Conservation (phyloP, 2,113 vertebrate species). For the Hemicordylus capensis region DNA sequence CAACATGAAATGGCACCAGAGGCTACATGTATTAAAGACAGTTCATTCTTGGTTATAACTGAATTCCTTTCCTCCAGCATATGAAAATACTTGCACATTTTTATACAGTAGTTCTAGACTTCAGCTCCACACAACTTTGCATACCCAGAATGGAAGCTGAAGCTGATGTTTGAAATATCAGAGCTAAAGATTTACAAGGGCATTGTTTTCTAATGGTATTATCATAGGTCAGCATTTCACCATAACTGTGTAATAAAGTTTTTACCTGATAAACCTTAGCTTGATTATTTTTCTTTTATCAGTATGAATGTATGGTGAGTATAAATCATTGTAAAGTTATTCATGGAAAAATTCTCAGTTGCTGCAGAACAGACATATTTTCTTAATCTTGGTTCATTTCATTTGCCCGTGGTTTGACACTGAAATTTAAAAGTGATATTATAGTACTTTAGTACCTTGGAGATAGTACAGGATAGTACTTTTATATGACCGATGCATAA, state of each 20-base stretch:
- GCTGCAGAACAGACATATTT: slow-evolving; percentile 16
- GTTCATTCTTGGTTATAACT: background rate
- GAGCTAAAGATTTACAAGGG: background rate
- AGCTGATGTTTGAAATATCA: slow-evolving; percentile 6
- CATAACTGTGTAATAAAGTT: slow-evolving; percentile 18
- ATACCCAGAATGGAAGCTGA: background rate
- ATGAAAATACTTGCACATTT: background rate
- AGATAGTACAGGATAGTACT: background rate
- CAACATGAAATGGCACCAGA: background rate
- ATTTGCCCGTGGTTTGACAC: background rate
- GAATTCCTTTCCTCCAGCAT: background rate
- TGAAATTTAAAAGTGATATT: slow-evolving; percentile 37
- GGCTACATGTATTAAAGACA: background rate
- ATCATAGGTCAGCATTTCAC: slow-evolving; percentile 8
- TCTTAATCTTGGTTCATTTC: slow-evolving; percentile 35
- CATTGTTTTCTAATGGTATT: background rate
- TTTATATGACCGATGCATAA: slow-evolving; percentile 15
- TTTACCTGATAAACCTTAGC: slow-evolving; percentile 16
- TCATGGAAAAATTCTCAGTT: slow-evolving; percentile 2
- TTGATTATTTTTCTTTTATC: slow-evolving; percentile 31
- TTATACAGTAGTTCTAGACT: slow-evolving; percentile 22
- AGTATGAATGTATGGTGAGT: slow-evolving; percentile 11
- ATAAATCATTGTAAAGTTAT: slow-evolving; percentile 32
- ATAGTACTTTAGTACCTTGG: slow-evolving; percentile 10
- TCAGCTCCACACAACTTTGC: background rate